Percentiles rank a stretch among this genome's conserved stretches.
These are phyloP conservation scores for Periophthalmodon schlosseri DNA, from an alignment of 2,113 vertebrate genomes.

Conservation along the genomic window DNA sequence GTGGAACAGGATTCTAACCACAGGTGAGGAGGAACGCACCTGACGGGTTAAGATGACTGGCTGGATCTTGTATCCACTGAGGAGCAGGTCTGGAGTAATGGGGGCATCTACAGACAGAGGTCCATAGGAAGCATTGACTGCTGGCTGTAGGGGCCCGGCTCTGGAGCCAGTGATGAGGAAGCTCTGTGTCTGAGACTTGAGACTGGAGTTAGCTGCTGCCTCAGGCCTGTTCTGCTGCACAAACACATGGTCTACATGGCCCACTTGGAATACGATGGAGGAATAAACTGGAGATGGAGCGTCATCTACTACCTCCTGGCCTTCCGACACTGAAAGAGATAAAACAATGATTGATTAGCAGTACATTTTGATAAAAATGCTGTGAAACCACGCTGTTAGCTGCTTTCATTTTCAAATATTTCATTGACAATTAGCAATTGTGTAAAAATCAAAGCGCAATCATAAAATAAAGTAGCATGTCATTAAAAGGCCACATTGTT, in stretches of 20 bases:
- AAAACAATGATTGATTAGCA: conserved; percentile 4
- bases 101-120: conserved; percentile 80
- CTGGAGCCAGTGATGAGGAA: conserved; percentile 83
- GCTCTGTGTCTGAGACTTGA: conserved; percentile 81
- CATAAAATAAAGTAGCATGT: not conserved
- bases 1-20: conserved; percentile 86
- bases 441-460: conserved; percentile 5
- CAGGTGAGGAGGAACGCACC: conserved; percentile 80
- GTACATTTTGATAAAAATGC: not conserved
- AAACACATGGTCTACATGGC: conserved; percentile 83
- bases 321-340: conserved; percentile 67
- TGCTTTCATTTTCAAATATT: not conserved
- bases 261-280: conserved; percentile 81
- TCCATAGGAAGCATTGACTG: conserved; percentile 84
- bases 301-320: conserved; percentile 78
- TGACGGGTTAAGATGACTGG: conserved; percentile 78
- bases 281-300: conserved; percentile 82
- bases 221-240: conserved; percentile 82
- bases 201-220: conserved; percentile 81
- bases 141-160: conserved; percentile 62
- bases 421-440: not conserved
- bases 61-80: conserved; percentile 78
- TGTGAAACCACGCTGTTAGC: not conserved
- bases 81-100: conserved; percentile 81
- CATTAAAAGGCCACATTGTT: not conserved